These are phyloP conservation scores for Spea multiplicata DNA, from an alignment of 2,113 vertebrate species.

Conservation along the genomic window DNA sequence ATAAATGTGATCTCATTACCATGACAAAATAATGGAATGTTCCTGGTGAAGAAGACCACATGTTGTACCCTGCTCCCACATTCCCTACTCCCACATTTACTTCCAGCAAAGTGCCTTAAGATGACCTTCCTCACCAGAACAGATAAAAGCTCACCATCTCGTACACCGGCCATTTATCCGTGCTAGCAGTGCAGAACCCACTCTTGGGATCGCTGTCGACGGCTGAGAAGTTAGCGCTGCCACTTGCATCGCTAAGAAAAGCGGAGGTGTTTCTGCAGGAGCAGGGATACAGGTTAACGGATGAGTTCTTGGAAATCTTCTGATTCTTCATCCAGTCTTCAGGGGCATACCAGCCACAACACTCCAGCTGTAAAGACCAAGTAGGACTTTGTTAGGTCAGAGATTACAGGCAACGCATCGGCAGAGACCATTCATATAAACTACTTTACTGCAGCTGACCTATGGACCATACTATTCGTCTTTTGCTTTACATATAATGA, in stretches of 20 bases:
- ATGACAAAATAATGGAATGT: no score
- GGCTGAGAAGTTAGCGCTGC: constrained; percentile 2
- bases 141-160: constrained; percentile 44
- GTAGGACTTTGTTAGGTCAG: background rate
- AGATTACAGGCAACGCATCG: background rate
- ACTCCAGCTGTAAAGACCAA: constrained; percentile 50
- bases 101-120: no score
- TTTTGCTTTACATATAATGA: no score
- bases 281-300: constrained; percentile 54
- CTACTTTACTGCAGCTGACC: no score
- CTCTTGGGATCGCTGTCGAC: background rate
- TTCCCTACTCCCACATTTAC: no score
- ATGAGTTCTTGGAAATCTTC: constrained; percentile 41
- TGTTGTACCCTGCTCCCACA: no score
- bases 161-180: constrained; percentile 30
- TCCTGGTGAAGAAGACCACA: no score
- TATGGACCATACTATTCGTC: no score
- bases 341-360: constrained; percentile 63
- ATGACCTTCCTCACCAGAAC: no score
- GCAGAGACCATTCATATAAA: no score
- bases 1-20: no score
- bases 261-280: constrained; percentile 58
- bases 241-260: background rate
- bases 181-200: constrained; percentile 40
- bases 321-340: constrained; percentile 57